Conservation (phyloP, 2,113 vertebrate species). For the Sinocyclocheilus maitianheensis region DNA sequence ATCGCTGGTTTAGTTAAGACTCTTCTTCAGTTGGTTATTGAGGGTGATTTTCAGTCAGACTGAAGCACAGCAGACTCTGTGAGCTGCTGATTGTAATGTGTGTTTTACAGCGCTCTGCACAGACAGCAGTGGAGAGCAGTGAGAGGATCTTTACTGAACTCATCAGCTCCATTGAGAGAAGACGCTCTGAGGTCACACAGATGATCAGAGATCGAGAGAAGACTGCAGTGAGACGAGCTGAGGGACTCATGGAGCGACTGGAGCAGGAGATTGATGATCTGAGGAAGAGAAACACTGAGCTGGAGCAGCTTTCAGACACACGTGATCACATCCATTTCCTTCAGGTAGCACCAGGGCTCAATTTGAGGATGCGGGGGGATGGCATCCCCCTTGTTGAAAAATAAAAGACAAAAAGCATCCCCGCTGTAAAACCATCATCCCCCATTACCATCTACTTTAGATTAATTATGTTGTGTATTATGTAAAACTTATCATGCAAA, state of each 20-base stretch:
- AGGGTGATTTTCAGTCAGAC: not conserved
- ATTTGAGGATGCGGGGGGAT: no score
- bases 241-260: not conserved
- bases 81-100: not conserved
- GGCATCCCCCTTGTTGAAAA: no score
- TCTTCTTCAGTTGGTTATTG: not conserved
- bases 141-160: slow-evolving; percentile 44
- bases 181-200: slow-evolving; percentile 23
- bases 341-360: slow-evolving; percentile 10
- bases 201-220: slow-evolving; percentile 42
- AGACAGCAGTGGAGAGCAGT: slow-evolving; percentile 38
- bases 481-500: no score
- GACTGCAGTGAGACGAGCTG: not conserved
- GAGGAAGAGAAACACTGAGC: slow-evolving; percentile 43
- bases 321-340: slow-evolving; percentile 46
- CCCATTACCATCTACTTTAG: no score
- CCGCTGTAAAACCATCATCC: no score
- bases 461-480: no score
- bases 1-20: not conserved
- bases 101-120: slow-evolving; percentile 45
- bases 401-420: no score
- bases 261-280: slow-evolving; percentile 43
- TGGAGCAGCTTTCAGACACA: slow-evolving; percentile 47
- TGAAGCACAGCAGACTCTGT: not conserved
- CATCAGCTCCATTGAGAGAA: slow-evolving; percentile 36